Conservation (phyloP, 2,113 vertebrate genomes). For the Odobenus rosmarus region DNA sequence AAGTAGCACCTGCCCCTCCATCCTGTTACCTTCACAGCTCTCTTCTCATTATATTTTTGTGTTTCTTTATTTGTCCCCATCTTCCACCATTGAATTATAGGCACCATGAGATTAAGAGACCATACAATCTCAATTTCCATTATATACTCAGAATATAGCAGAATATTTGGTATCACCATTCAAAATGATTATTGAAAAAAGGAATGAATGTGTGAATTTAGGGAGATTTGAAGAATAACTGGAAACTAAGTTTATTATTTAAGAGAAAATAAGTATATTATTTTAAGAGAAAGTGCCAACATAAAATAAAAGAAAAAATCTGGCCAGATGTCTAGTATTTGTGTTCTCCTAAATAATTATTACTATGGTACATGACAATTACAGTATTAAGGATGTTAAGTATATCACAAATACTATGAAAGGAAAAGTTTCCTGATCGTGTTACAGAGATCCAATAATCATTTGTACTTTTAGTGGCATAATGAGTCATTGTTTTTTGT, state of each 20-base stretch:
- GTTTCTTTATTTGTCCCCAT: neutral
- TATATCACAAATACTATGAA: neutral
- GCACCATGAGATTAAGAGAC: neutral
- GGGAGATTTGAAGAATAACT: neutral
- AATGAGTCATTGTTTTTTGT: neutral
- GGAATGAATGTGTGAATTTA: neutral
- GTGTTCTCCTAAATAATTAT: constrained; percentile 15
- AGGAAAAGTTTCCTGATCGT: neutral
- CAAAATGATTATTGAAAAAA: neutral
- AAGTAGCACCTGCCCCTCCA: neutral
- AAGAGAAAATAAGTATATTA: neutral
- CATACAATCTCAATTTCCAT: neutral
- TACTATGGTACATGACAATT: neutral
- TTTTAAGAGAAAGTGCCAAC: neutral
- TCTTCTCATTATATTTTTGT: neutral
- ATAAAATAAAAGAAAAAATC: constrained; percentile 4
- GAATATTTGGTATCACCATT: neutral
- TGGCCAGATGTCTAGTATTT: neutral
- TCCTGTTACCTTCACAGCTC: rapidly evolving
- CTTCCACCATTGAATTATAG: neutral
- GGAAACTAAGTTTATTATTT: neutral
- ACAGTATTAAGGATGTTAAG: neutral
- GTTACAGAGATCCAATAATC: neutral
- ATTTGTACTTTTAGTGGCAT: neutral
- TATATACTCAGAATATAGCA: neutral